These are phyloP conservation scores for Aphodius granarius DNA, from an alignment of 2,888 invertebrate genomes.

Conservation along the genomic window DNA sequence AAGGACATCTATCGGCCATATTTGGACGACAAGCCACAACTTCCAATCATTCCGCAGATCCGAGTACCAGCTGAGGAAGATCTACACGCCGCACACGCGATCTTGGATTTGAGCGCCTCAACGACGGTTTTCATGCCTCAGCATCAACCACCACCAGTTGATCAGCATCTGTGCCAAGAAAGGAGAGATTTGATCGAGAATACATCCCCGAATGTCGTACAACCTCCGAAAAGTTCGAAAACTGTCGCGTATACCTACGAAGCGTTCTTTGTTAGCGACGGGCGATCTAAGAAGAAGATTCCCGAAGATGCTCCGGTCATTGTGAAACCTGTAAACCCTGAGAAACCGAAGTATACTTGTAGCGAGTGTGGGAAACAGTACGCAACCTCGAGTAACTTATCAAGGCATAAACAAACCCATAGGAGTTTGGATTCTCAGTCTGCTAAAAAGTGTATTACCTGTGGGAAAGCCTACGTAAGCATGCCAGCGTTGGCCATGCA, in stretches of 20 bases:
- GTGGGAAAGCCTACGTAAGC: slow-evolving; percentile 94
- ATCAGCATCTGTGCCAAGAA: slow-evolving; percentile 42
- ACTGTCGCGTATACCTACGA: slow-evolving; percentile 89
- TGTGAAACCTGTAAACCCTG: slow-evolving; percentile 32
- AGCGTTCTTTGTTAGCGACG: slow-evolving; percentile 89
- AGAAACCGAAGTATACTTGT: slow-evolving; percentile 69
- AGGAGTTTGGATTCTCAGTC: slow-evolving; percentile 89
- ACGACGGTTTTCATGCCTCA: slow-evolving; percentile 72
- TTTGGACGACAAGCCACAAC: slow-evolving; percentile 65
- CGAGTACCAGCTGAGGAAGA: slow-evolving; percentile 77
- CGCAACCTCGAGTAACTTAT: slow-evolving; percentile 86
- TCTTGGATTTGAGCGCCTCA: slow-evolving; percentile 85
- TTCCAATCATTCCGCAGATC: slow-evolving; percentile 54
- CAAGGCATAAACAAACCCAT: slow-evolving; percentile 89
- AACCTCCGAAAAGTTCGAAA: slow-evolving; percentile 56
- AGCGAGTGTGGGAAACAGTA: slow-evolving; percentile 90
- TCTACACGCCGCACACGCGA: slow-evolving; percentile 84
- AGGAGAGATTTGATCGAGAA: slow-evolving; percentile 22
- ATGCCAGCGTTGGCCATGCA: slow-evolving; percentile 97
- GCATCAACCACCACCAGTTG: slow-evolving; percentile 44
- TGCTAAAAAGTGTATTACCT: slow-evolving; percentile 92
- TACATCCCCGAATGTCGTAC: slow-evolving; percentile 15
- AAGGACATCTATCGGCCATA: slow-evolving; percentile 91
- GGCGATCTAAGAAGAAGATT: slow-evolving; percentile 68
- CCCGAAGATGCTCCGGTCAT: slow-evolving; percentile 16